Base-by-base conservation (phyloP, 2,113 vertebrate genomes). In the Loxodonta africana region DNA sequence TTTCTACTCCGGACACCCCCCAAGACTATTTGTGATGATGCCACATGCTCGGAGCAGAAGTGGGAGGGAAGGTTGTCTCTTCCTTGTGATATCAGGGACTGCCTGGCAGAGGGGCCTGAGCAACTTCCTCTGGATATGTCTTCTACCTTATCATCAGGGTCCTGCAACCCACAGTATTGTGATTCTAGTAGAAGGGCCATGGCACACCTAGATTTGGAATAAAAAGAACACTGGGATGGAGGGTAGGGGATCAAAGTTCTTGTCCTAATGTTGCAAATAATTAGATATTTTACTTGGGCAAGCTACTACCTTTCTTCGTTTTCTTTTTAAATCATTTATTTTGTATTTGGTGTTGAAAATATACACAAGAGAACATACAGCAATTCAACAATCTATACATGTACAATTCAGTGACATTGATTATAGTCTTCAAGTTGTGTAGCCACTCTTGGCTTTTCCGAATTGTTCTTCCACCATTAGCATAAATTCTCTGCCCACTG, bases 241-340 rank as follows among this genome's bases (percentile, higher is more conserved):
- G 53, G 51, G 69, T n/a, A 85, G 18, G 8, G 4, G 28, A 67
- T 83, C 26, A 78, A 26, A 14, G 18, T 37, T 95, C 62, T 81
- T 88, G 10, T 57, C 26, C 37, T 48, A 93, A 51, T 3, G 4
- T 67, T 51, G 17, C 33, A 81, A 92, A 67, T 74, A 80, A 62
- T 57, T 62, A 88, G 63, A 76, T n/a, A 85, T 46, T 81, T 95
- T 90, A 77, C 37, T 20, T 91, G 20, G 14, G 48, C 8, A 90
- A 23, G 28, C 69, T 76, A 21, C 33, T 80, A 2, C 53, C 53
- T 57, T 57, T 30, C 26, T 91, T 37, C 20, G 18, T 23, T 3
- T 65, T 26, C n/a, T 73, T 73, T 73, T 37, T 73, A 73, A 73
- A 37, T 7, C 5, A 73, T 73, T 18, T n/a, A n/a, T 73, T 73